phyloP scores from a whole-genome alignment of 1,140 invertebrate species.

The Drosophila kanapiae region DNA sequence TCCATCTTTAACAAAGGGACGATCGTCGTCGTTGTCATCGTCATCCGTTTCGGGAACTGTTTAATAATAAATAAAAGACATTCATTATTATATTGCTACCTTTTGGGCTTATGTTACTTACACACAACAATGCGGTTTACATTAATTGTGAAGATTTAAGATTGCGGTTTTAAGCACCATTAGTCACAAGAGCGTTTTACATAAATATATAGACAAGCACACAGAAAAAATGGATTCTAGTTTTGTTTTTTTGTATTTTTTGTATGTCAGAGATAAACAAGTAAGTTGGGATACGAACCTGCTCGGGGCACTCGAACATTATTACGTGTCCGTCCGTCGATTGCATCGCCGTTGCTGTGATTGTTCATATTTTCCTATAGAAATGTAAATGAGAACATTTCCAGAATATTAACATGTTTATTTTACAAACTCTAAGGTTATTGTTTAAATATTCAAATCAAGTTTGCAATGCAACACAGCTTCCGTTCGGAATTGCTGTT shows the following conservation, averaged over 20 bases:
- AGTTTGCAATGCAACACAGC: neutral
- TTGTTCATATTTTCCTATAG: conserved; percentile 46
- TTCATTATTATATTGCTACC: conserved; percentile 20
- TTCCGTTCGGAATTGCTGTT: conserved; percentile 13
- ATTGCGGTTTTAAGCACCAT: conserved; percentile 34
- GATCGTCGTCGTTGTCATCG: conserved; percentile 82
- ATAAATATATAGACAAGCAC: conserved; percentile 17
- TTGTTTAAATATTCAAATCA: conserved; percentile 18
- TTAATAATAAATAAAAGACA: neutral
- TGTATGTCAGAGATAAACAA: conserved; percentile 5
- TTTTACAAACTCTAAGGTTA: neutral
- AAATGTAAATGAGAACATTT: conserved; percentile 13
- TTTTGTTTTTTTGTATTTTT: conserved; percentile 6
- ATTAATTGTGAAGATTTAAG: conserved; percentile 19
- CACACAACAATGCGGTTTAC: conserved; percentile 39
- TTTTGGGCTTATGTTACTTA: conserved; percentile 26
- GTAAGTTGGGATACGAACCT: conserved; percentile 54
- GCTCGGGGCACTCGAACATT: conserved; percentile 46
- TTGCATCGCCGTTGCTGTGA: conserved; percentile 43
- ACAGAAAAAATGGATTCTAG: conserved; percentile 19
- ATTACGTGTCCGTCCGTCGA: conserved; percentile 30
- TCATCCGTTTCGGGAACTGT: conserved; percentile 85
- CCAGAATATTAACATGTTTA: conserved; percentile 24
- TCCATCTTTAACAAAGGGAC: conserved; percentile 75
- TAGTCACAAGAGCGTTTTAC: conserved; percentile 40